These are phyloP conservation scores for Melanostoma mellinum DNA, from an alignment of 2,888 invertebrate genomes.

Conservation along the genomic window DNA sequence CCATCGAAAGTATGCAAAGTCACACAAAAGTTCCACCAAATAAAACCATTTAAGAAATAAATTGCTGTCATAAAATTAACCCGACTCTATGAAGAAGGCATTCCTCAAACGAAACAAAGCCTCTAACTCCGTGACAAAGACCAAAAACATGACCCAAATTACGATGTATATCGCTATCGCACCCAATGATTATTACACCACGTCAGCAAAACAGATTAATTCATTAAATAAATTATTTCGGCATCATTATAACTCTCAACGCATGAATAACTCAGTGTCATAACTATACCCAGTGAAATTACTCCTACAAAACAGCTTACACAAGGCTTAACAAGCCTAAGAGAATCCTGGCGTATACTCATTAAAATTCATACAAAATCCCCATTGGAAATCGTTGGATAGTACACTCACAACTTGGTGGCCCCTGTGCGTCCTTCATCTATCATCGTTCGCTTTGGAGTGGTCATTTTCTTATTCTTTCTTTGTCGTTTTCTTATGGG, in stretches of 20 bases:
- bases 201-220: constrained; percentile 66
- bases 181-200: constrained; percentile 48
- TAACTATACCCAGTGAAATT: constrained; percentile 50
- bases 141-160: constrained; percentile 44
- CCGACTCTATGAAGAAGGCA: background rate
- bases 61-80: constrained; percentile 23
- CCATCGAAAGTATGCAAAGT: no score
- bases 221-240: constrained; percentile 69
- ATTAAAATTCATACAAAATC: constrained; percentile 72
- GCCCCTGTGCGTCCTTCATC: background rate
- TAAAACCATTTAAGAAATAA: constrained; percentile 1
- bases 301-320: constrained; percentile 59
- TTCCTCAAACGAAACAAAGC: background rate
- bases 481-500: background rate
- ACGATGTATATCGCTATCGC: constrained; percentile 47
- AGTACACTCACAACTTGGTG: constrained; percentile 9
- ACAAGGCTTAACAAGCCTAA: constrained; percentile 61
- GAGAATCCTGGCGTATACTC: constrained; percentile 48
- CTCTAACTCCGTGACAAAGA: constrained; percentile 14
- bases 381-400: constrained; percentile 60
- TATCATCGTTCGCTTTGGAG: background rate
- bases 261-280: constrained; percentile 66
- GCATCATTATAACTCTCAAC: constrained; percentile 62
- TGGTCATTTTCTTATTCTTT: constrained; percentile 50
- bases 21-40: no score